Evolutionary conservation across 1,140 invertebrate species (phyloP), one percentile per base, ranked within the genome.

Genomic region (Plectus sambesii): DNA sequence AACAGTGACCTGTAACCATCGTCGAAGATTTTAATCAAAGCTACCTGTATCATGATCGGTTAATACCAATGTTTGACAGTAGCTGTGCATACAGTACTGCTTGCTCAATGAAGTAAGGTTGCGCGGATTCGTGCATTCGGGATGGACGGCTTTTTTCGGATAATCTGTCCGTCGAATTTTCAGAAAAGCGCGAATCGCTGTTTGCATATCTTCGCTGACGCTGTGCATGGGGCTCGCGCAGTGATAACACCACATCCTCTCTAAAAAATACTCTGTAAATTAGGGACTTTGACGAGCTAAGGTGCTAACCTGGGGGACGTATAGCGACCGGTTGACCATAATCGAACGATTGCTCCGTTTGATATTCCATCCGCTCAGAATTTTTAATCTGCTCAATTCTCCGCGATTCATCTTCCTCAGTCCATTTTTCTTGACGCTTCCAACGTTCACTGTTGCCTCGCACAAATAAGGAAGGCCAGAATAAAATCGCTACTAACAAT

Each of bases 31-130:
- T n/a, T 12, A 22, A 58, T 15, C 15, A n/a, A 24, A 15, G n/a
- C n/a, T 38, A 56, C 57, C 60, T 5, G 55, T 53, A 5, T 61
- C 49, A 36, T 62, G 54, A 39, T 61, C 60, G 6, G 62, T 44
- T 24, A 61, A 41, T n/a, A 61, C 46, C 4, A 61, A 30, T 22
- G 60, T 63, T 42, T 63, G 42, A 37, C 60, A 61, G 41, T 63
- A 54, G 20, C 53, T 44, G 38, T 61, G 43, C 3, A 35, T 15
- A 40, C 60, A 61, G 8, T 30, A 33, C 33, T 61, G 60, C 20
- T 52, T 56, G 1, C 33, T 42, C 24, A 61, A 38, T 9, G 12
- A 22, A 20, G 40, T 51, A 5, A 61, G 6, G 36, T 61, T 53
- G 23, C 35, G 47, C 2, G 61, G 58, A 19, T 42, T 36, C 1